phyloP scores from a whole-genome alignment of 2,888 invertebrate species.

The Leucania comma region DNA sequence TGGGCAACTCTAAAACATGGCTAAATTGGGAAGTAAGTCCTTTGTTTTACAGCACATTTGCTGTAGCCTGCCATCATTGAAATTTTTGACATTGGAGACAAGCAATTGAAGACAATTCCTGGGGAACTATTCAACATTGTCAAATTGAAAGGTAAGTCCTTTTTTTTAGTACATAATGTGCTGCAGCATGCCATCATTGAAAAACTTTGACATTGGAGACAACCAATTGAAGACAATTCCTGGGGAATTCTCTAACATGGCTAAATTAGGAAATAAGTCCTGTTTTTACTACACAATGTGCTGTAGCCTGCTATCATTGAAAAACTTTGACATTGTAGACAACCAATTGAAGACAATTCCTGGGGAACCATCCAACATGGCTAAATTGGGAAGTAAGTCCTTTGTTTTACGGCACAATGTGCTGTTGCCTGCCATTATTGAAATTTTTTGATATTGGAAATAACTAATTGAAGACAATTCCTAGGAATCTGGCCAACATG shows the following conservation, averaged over 20 bases:
- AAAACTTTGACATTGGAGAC: conserved; percentile 93
- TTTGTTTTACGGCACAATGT: too few relatives aligned
- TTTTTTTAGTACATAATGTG: too few relatives aligned
- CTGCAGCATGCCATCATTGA: conserved; percentile 83
- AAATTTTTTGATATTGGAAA: too few relatives aligned
- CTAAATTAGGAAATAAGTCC: conserved; percentile 87
- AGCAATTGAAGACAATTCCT: conserved; percentile 92
- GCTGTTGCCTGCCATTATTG: too few relatives aligned
- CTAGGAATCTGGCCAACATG: too few relatives aligned
- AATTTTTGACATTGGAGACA: conserved; percentile 93
- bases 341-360: conserved; percentile 93
- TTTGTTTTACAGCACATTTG: too few relatives aligned
- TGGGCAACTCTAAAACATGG: too few relatives aligned
- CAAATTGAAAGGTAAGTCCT: too few relatives aligned
- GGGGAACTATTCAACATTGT: conserved; percentile 88
- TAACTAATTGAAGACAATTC: too few relatives aligned
- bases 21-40: too few relatives aligned
- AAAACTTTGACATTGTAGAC: conserved; percentile 93
- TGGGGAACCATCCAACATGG: conserved; percentile 88
- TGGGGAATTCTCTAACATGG: too few relatives aligned
- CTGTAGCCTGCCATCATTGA: conserved; percentile 91
- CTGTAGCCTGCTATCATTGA: conserved; percentile 78
- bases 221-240: conserved; percentile 92
- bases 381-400: too few relatives aligned
- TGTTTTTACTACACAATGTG: neutral